Evolutionary conservation across 2,113 vertebrate species (phyloP).

Genomic region (Irena cyanogastra): DNA sequence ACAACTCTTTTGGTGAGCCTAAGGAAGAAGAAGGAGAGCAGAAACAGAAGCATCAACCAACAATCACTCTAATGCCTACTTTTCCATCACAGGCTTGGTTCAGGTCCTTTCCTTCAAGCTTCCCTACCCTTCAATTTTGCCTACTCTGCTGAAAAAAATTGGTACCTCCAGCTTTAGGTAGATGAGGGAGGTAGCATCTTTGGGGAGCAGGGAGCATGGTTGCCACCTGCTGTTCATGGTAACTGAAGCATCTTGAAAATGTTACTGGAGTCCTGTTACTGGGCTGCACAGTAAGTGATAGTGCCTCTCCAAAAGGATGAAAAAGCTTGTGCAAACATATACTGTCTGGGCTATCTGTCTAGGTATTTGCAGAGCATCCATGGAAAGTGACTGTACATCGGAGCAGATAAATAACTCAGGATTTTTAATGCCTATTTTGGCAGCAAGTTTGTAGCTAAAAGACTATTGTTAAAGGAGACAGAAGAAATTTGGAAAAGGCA

Average conservation of each 20-base stretch:
- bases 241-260: neutral
- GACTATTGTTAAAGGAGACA: neutral
- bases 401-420: conserved; percentile 38
- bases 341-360: neutral
- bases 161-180: neutral
- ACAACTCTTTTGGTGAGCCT: neutral
- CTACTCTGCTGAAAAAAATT: neutral
- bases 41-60: neutral
- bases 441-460: conserved; percentile 20
- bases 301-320: neutral
- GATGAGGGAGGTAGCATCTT: neutral
- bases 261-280: neutral
- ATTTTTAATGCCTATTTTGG: conserved; percentile 53
- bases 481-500: conserved; percentile 16
- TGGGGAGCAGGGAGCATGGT: neutral
- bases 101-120: neutral
- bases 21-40: neutral
- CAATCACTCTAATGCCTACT: neutral
- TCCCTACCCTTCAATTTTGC: neutral
- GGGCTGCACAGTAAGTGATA: neutral
- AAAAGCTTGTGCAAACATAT: neutral
- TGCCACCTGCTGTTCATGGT: conserved; percentile 34
- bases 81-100: neutral
- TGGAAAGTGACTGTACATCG: neutral
- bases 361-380: neutral